phyloP scores from a whole-genome alignment of 2,888 invertebrate species.

The Andricus curvator region DNA sequence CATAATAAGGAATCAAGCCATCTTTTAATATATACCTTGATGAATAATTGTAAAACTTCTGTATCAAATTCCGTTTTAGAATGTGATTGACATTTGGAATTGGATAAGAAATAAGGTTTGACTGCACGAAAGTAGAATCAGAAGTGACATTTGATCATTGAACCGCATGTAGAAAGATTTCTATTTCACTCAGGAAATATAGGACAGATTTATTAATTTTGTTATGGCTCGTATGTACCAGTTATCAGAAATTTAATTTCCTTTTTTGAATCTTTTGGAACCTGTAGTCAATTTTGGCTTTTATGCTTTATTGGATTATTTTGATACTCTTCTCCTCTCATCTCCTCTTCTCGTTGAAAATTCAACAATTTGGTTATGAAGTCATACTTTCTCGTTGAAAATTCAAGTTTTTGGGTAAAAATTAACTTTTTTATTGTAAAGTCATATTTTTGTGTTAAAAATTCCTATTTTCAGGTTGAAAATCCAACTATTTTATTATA shows the following conservation, averaged over 20 bases:
- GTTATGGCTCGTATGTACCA: not conserved
- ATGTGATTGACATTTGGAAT: conserved; percentile 13
- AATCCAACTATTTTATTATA: too few species aligned
- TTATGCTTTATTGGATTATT: too few species aligned
- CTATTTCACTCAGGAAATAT: not conserved
- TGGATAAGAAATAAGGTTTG: conserved; percentile 2
- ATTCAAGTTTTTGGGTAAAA: too few species aligned
- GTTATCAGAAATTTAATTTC: not conserved
- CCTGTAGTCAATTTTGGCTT: too few species aligned
- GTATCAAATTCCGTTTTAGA: not conserved
- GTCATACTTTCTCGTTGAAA: too few species aligned
- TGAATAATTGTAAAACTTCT: not conserved
- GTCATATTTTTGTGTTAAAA: too few species aligned
- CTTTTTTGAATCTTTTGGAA: not conserved
- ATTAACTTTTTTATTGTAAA: too few species aligned
- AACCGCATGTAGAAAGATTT: not conserved
- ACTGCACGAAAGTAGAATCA: not conserved
- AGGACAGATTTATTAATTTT: not conserved
- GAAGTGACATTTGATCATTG: conserved; percentile 20
- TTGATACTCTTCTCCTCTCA: too few species aligned
- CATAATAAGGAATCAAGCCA: not conserved
- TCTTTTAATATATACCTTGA: conserved; percentile 19
- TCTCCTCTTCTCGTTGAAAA: too few species aligned
- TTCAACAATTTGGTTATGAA: too few species aligned
- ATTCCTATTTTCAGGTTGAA: too few species aligned